A percentile compares a stretch with the other conserved stretches of the same genome.
These are phyloP conservation scores for Nomada goodeniana DNA, from an alignment of 2,888 invertebrate species.

Conservation along the genomic window DNA sequence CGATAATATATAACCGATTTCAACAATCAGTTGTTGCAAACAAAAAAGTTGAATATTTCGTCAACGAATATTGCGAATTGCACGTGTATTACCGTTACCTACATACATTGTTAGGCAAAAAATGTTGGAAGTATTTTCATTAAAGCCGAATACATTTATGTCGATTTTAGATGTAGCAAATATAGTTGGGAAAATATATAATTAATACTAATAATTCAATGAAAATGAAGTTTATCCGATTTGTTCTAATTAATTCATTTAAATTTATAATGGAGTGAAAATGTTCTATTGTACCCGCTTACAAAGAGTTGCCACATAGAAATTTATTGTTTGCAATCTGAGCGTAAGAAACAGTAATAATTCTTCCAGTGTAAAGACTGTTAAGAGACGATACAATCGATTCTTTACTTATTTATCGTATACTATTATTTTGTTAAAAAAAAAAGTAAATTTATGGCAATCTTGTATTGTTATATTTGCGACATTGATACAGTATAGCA, in stretches of 20 bases:
- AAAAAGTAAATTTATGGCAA: background rate
- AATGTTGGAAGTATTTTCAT: conserved; percentile 1
- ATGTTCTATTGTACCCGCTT: background rate
- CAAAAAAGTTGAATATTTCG: background rate
- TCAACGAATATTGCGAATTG: conserved; percentile 2
- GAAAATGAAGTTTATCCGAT: background rate
- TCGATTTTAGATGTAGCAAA: background rate
- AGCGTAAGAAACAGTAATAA: background rate
- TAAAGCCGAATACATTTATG: background rate
- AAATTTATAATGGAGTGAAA: background rate
- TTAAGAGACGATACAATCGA: background rate
- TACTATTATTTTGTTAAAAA: background rate
- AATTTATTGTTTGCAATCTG: background rate
- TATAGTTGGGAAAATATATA: background rate
- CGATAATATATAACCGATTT: background rate
- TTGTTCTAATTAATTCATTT: conserved; percentile 11
- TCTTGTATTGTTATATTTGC: background rate
- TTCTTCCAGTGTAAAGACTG: background rate
- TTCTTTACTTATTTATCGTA: background rate
- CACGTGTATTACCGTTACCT: conserved; percentile 42
- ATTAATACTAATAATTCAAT: background rate
- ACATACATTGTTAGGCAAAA: background rate
- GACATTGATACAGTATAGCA: background rate
- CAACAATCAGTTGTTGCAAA: background rate
- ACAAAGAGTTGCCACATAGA: conserved; percentile 11